phyloP scores from a whole-genome alignment of 2,113 vertebrate species.

The Macrotus californicus region DNA sequence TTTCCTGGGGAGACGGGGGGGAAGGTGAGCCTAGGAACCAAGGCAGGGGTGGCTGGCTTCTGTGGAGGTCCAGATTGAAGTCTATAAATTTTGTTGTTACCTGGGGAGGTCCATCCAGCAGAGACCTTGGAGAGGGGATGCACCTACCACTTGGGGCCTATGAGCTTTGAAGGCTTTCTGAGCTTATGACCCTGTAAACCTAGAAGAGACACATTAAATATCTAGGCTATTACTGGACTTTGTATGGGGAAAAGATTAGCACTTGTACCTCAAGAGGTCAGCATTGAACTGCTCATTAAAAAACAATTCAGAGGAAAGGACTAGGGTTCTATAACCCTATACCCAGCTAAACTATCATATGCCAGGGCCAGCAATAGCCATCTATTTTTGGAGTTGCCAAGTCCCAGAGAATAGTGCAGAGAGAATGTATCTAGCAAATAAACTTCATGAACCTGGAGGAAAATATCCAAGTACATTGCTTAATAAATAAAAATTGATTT shows the following conservation, averaged over 20 bases:
- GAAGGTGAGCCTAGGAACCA: neutral
- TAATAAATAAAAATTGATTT: conserved; percentile 5
- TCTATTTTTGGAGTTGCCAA: neutral
- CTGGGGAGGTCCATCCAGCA: neutral
- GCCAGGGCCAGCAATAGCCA: neutral
- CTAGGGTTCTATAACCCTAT: neutral
- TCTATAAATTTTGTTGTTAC: neutral
- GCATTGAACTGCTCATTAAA: neutral
- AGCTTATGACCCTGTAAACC: neutral
- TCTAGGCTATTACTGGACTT: neutral
- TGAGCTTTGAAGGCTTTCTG: neutral
- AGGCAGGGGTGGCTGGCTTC: neutral
- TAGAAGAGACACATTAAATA: neutral
- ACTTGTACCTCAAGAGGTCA: neutral
- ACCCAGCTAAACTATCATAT: neutral
- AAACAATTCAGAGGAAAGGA: neutral
- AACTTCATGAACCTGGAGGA: neutral
- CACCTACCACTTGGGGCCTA: fast-evolving
- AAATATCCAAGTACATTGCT: neutral
- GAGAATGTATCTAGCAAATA: neutral
- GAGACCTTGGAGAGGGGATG: neutral
- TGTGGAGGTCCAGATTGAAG: neutral
- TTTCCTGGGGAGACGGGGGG: neutral
- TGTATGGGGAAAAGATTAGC: neutral
- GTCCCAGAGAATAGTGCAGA: neutral